A percentile compares a stretch with the other conserved stretches of the same genome.
Conservation (phyloP, 1,140 invertebrate species). For the Drosophila quadrilineata region DNA sequence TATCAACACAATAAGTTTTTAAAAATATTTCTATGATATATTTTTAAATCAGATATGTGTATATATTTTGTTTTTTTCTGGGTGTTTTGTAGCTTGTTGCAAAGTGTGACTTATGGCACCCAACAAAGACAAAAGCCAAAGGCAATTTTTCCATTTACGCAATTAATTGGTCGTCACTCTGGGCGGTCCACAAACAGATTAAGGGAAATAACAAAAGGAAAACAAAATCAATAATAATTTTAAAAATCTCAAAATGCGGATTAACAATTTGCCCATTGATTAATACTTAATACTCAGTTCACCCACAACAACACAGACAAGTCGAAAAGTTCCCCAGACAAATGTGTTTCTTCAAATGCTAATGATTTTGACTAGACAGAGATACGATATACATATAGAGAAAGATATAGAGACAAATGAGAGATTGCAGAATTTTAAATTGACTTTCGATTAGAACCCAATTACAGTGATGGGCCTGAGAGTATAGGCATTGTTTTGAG, state of each 20-base stretch:
- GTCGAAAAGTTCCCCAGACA: constrained; percentile 48
- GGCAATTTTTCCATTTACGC: constrained; percentile 78
- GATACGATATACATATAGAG: neutral
- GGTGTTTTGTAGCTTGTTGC: constrained; percentile 27
- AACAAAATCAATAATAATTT: neutral
- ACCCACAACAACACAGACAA: constrained; percentile 52
- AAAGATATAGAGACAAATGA: too few relatives aligned
- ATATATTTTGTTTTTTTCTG: constrained; percentile 19
- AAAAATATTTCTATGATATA: too few relatives aligned
- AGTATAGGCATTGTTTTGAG: too few relatives aligned
- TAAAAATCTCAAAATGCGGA: constrained; percentile 47
- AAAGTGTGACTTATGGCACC: constrained; percentile 74
- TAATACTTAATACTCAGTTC: constrained; percentile 54
- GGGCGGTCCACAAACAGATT: constrained; percentile 68
- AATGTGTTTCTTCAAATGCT: constrained; percentile 53
- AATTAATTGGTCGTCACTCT: constrained; percentile 70
- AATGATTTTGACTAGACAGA: constrained; percentile 37
- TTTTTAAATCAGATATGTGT: too few relatives aligned
- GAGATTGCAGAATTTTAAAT: constrained; percentile 7
- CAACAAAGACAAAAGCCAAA: constrained; percentile 62
- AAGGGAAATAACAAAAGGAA: constrained; percentile 21
- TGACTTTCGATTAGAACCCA: constrained; percentile 68
- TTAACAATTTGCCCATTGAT: constrained; percentile 70
- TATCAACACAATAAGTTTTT: too few relatives aligned
- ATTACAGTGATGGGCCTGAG: constrained; percentile 51